These are phyloP conservation scores for Pteria penguin DNA, from an alignment of 2,888 invertebrate species.

Conservation along the genomic window DNA sequence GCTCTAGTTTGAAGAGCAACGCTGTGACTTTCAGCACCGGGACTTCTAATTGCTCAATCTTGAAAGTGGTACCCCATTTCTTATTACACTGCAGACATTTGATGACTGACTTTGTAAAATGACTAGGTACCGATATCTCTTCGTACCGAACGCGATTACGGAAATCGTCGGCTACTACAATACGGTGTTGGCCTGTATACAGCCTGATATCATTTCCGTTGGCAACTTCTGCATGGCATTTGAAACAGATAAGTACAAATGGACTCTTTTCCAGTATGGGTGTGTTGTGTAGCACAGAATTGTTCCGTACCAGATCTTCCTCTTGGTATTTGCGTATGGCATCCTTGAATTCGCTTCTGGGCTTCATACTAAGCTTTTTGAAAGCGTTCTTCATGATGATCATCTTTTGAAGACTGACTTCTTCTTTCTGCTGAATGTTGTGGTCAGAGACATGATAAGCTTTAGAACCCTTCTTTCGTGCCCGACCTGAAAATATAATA, in stretches of 20 bases:
- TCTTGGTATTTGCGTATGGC: neutral
- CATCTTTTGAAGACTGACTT: conserved; percentile 12
- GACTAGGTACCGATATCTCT: conserved; percentile 1
- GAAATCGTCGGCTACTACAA: conserved; percentile 17
- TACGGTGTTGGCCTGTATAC: conserved; percentile 21
- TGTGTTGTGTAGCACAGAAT: neutral
- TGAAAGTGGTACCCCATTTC: conserved; percentile 27
- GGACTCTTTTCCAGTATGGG: neutral
- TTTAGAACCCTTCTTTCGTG: conserved; percentile 38
- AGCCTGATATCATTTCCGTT: neutral
- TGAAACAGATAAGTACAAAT: conserved; percentile 19
- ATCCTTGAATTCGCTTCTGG: neutral
- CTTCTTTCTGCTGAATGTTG: conserved; percentile 2
- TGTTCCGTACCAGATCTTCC: neutral
- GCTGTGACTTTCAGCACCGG: conserved; percentile 23
- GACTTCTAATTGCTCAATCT: conserved; percentile 24
- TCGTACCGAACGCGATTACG: conserved; percentile 1
- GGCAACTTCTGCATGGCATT: conserved; percentile 8
- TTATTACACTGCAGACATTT: conserved; percentile 21
- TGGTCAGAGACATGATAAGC: conserved; percentile 15
- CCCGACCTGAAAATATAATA: conserved; percentile 46
- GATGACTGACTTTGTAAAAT: conserved; percentile 21
- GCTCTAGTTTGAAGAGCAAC: neutral
- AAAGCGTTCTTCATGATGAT: conserved; percentile 23
- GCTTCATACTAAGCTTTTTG: neutral